Percentiles rank a stretch among this genome's conserved stretches.
Evolutionary conservation across 2,113 vertebrate genomes (phyloP).

Genomic region (Platanista minor): DNA sequence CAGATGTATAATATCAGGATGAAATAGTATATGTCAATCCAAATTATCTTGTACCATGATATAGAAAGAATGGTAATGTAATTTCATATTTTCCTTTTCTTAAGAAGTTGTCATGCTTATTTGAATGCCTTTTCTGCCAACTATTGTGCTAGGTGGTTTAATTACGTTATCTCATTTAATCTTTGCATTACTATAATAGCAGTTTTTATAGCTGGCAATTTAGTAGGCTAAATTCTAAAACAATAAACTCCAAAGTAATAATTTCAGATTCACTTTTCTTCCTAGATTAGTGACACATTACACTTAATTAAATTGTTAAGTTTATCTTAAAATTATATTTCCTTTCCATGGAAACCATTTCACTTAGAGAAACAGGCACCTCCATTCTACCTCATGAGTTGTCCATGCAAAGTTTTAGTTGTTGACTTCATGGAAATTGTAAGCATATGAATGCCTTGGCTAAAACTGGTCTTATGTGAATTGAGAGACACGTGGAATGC

Average conservation of each 20-base stretch:
- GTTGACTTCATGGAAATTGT: slow-evolving; percentile 52
- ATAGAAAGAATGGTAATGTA: not conserved
- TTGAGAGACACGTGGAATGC: not conserved
- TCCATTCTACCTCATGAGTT: not conserved
- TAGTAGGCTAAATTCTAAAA: slow-evolving; percentile 7
- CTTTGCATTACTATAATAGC: not conserved
- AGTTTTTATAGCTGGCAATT: slow-evolving; percentile 22
- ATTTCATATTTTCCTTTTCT: not conserved
- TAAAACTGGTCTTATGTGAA: not conserved
- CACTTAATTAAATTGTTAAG: slow-evolving; percentile 21
- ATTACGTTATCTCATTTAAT: slow-evolving; percentile 8
- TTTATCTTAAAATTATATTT: slow-evolving; percentile 27
- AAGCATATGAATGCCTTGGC: slow-evolving; percentile 42
- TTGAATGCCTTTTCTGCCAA: not conserved
- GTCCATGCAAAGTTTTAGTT: not conserved
- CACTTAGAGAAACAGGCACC: not conserved
- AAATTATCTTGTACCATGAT: not conserved
- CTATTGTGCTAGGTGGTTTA: not conserved
- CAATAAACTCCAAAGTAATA: not conserved
- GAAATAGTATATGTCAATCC: not conserved
- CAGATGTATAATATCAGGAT: not conserved
- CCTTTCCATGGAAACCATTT: not conserved
- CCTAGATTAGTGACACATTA: not conserved
- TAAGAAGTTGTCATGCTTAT: not conserved
- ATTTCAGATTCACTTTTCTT: slow-evolving; percentile 41